Conservation (phyloP, 2,888 invertebrate genomes). For the Dasypolia templi region DNA sequence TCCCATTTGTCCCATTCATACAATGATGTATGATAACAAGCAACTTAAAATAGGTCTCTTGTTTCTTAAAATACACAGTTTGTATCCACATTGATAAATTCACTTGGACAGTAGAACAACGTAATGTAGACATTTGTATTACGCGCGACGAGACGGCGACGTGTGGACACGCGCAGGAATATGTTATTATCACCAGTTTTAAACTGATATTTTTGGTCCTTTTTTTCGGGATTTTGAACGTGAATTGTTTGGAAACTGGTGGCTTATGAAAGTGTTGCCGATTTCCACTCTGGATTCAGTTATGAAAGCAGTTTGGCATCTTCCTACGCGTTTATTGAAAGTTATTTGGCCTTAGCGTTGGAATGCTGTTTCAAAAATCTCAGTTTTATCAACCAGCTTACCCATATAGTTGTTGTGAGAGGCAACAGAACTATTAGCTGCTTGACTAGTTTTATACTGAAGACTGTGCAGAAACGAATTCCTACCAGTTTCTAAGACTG, state of each 20-base stretch:
- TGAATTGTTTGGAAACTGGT: constrained; percentile 17
- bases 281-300: constrained; percentile 13
- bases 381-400: background rate
- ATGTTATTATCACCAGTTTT: constrained; percentile 36
- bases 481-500: no score
- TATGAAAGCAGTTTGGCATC: background rate
- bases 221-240: constrained; percentile 41
- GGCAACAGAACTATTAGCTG: background rate
- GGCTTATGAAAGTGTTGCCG: constrained; percentile 1
- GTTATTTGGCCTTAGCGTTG: background rate
- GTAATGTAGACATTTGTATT: constrained; percentile 53
- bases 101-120: constrained; percentile 41
- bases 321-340: background rate
- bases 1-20: constrained; percentile 13
- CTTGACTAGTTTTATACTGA: background rate
- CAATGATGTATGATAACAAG: background rate
- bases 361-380: background rate
- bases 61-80: background rate
- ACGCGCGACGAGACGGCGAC: constrained; percentile 29
- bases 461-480: no score
- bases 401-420: background rate
- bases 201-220: constrained; percentile 37
- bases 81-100: constrained; percentile 35
- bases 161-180: constrained; percentile 44
- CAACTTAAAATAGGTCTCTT: background rate